These are phyloP conservation scores for Pelodytes ibericus DNA, from an alignment of 2,797 vertebrate species.

Conservation along the genomic window DNA sequence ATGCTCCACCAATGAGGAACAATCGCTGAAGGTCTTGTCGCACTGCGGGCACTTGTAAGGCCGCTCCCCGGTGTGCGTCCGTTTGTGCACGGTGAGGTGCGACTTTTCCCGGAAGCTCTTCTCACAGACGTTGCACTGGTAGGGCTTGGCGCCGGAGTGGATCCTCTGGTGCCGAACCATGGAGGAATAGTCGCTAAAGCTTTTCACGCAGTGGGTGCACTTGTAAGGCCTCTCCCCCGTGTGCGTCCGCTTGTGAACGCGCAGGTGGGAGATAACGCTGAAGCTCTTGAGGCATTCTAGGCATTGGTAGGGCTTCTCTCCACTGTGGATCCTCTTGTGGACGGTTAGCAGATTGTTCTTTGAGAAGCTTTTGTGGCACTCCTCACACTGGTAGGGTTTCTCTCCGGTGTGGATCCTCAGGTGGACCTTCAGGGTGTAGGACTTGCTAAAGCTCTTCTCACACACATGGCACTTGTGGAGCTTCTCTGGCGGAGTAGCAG, in stretches of 20 bases:
- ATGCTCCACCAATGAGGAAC: slow-evolving; percentile 38
- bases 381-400: slow-evolving; percentile 36
- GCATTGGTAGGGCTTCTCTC: slow-evolving; percentile 41
- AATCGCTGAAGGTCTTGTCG: slow-evolving; percentile 29
- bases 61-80: slow-evolving; percentile 30
- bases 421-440: slow-evolving; percentile 44
- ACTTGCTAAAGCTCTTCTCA: slow-evolving; percentile 40
- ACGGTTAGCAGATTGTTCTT: slow-evolving; percentile 46
- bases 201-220: slow-evolving; percentile 38
- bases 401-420: slow-evolving; percentile 46
- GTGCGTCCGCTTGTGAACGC: slow-evolving; percentile 41
- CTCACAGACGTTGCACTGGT: slow-evolving; percentile 32
- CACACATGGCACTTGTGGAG: slow-evolving; percentile 34
- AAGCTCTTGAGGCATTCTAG: slow-evolving; percentile 39
- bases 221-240: slow-evolving; percentile 41
- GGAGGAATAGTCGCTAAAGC: slow-evolving; percentile 46
- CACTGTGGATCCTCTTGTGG: slow-evolving; percentile 44
- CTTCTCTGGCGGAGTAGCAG: background rate
- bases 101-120: slow-evolving; percentile 46
- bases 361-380: slow-evolving; percentile 44
- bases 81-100: slow-evolving; percentile 40
- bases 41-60: slow-evolving; percentile 37
- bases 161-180: slow-evolving; percentile 39
- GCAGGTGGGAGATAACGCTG: slow-evolving; percentile 43
- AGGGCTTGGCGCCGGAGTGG: slow-evolving; percentile 41